These are phyloP conservation scores for Tenualosa ilisha DNA, from an alignment of 2,797 vertebrate genomes.

Conservation along the genomic window DNA sequence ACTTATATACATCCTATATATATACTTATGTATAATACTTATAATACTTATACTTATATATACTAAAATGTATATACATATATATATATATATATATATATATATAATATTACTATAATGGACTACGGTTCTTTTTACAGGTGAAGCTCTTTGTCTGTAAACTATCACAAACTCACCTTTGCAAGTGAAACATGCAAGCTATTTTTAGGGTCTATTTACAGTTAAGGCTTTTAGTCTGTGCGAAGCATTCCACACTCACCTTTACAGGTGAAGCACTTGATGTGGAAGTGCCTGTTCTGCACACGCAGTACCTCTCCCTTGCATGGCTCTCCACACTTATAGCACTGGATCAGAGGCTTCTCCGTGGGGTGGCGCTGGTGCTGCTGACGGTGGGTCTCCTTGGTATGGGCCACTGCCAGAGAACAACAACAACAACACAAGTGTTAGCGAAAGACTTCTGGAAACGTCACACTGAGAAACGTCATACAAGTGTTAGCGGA, in stretches of 20 bases:
- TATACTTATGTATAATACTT: too few species aligned
- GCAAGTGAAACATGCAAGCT: too few species aligned
- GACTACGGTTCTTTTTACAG: too few species aligned
- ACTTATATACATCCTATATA: too few species aligned
- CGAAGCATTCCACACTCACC: slow-evolving; percentile 68
- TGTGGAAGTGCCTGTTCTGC: slow-evolving; percentile 91
- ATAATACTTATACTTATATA: too few species aligned
- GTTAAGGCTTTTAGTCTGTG: slow-evolving; percentile 26
- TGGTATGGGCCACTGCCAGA: slow-evolving; percentile 79
- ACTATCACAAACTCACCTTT: too few species aligned
- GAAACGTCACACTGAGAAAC: too few species aligned
- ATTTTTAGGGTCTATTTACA: slow-evolving; percentile 48
- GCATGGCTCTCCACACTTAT: slow-evolving; percentile 88
- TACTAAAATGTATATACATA: too few species aligned
- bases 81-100: too few species aligned
- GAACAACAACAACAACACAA: slow-evolving; percentile 8
- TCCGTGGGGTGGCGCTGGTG: slow-evolving; percentile 54
- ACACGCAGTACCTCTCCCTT: slow-evolving; percentile 96
- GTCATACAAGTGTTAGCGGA: not conserved
- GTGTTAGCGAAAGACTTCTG: not conserved
- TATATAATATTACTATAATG: too few species aligned
- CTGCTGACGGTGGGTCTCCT: slow-evolving; percentile 74
- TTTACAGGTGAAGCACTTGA: slow-evolving; percentile 97
- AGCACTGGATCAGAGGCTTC: slow-evolving; percentile 86
- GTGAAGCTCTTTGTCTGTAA: too few species aligned